Conservation (phyloP, 2,888 invertebrate genomes). For the Pseudococcus viburni region DNA sequence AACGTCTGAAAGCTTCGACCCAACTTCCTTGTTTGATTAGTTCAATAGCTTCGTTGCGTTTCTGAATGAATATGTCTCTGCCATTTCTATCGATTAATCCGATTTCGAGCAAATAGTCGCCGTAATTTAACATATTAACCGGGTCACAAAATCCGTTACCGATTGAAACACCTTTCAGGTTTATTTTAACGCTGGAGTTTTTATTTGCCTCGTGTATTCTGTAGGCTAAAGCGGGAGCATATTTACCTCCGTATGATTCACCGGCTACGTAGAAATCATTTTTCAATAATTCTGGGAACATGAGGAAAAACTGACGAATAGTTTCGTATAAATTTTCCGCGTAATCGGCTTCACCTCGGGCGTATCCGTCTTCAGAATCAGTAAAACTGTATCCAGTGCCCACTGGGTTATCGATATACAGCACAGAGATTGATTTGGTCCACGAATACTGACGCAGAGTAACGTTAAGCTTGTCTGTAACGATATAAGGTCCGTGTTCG, state of each 20-base stretch:
- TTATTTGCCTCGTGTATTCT: slow-evolving; percentile 76
- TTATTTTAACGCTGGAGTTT: slow-evolving; percentile 77
- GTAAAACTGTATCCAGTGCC: slow-evolving; percentile 95
- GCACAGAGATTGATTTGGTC: slow-evolving; percentile 83
- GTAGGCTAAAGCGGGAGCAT: slow-evolving; percentile 83
- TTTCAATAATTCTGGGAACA: slow-evolving; percentile 83
- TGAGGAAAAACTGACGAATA: slow-evolving; percentile 84
- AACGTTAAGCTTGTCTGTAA: slow-evolving; percentile 73
- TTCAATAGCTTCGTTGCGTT: slow-evolving; percentile 76
- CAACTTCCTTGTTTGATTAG: slow-evolving; percentile 79
- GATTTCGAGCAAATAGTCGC: slow-evolving; percentile 85
- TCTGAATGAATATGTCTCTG: slow-evolving; percentile 75
- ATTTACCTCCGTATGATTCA: slow-evolving; percentile 90
- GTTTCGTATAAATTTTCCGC: slow-evolving; percentile 85
- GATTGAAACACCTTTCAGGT: slow-evolving; percentile 81
- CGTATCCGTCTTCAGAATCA: slow-evolving; percentile 82
- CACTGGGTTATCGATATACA: slow-evolving; percentile 95
- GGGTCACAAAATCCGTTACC: slow-evolving; percentile 89
- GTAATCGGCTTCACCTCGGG: slow-evolving; percentile 83
- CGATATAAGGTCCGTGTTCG: slow-evolving; percentile 84
- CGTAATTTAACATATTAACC: slow-evolving; percentile 82
- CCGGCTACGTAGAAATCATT: slow-evolving; percentile 90
- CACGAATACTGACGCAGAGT: slow-evolving; percentile 82
- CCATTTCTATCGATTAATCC: slow-evolving; percentile 76
- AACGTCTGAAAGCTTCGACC: slow-evolving; percentile 80